These are phyloP conservation scores for Acanthosepion lycidas DNA, from an alignment of 2,888 invertebrate genomes.

Conservation along the genomic window DNA sequence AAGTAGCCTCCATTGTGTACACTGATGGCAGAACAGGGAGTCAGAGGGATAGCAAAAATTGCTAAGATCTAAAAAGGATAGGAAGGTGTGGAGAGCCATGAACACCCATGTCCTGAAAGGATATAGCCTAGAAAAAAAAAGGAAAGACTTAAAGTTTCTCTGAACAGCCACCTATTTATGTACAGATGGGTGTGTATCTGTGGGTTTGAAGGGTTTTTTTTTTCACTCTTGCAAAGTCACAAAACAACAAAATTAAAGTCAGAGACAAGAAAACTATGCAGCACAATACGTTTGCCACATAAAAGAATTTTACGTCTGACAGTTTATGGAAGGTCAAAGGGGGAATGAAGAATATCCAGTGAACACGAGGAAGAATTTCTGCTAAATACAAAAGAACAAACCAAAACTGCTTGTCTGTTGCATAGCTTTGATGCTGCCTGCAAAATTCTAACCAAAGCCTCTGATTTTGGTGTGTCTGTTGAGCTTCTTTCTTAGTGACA, in stretches of 20 bases:
- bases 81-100: too few species aligned
- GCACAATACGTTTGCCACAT: neutral
- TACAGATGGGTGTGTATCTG: neutral
- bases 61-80: too few species aligned
- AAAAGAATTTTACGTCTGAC: neutral
- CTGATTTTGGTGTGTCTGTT: neutral
- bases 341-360: neutral
- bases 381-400: neutral
- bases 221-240: neutral
- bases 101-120: too few species aligned
- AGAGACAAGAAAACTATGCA: neutral
- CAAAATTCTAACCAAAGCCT: neutral
- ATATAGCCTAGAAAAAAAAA: too few species aligned
- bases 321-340: constrained; percentile 2
- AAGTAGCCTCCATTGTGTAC: too few species aligned
- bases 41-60: too few species aligned
- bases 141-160: neutral
- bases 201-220: neutral
- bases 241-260: neutral
- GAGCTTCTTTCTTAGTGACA: neutral
- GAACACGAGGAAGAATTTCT: neutral
- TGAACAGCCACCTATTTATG: neutral
- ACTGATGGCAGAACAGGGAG: too few species aligned
- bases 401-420: neutral
- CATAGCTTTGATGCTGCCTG: neutral